A percentile compares a stretch with the other conserved stretches of the same genome.
These are phyloP conservation scores for Drosophila paulistorum DNA, from an alignment of 1,140 invertebrate species.

Conservation along the genomic window DNA sequence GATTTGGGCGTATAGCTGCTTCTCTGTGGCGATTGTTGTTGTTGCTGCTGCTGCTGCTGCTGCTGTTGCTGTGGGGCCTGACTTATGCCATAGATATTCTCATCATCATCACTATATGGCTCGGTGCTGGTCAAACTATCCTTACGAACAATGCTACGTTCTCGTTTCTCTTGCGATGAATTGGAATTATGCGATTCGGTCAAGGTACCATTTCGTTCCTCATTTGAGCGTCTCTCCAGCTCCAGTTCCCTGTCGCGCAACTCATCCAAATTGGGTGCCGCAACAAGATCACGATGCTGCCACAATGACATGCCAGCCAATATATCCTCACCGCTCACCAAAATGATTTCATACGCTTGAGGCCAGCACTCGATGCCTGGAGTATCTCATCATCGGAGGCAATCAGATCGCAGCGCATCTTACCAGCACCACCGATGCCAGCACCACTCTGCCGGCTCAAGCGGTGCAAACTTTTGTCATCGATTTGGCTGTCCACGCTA, in stretches of 20 bases:
- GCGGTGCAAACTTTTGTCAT: constrained; percentile 70
- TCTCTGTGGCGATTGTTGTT: constrained; percentile 45
- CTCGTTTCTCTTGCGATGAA: constrained; percentile 73
- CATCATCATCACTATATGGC: constrained; percentile 73
- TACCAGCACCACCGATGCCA: constrained; percentile 46
- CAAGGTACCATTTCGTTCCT: constrained; percentile 67
- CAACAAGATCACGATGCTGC: constrained; percentile 92
- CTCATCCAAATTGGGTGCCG: constrained; percentile 83
- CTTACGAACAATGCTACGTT: constrained; percentile 46
- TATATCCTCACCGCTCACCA: constrained; percentile 88
- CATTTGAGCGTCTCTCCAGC: constrained; percentile 83
- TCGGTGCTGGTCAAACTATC: constrained; percentile 78
- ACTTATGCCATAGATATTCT: constrained; percentile 77
- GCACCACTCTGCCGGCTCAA: constrained; percentile 55
- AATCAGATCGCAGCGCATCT: constrained; percentile 84
- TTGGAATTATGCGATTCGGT: constrained; percentile 75
- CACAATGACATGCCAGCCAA: constrained; percentile 93
- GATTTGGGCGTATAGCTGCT: constrained; percentile 78
- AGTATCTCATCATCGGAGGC: constrained; percentile 80
- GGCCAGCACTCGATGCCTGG: constrained; percentile 79
- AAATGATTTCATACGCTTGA: constrained; percentile 92
- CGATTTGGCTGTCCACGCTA: constrained; percentile 78
- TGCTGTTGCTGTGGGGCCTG: constrained; percentile 49
- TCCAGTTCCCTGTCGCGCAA: constrained; percentile 58
- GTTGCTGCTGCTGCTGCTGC: constrained; percentile 22